phyloP scores from a whole-genome alignment of 2,797 vertebrate genomes.

The Neosalanx taihuensis region DNA sequence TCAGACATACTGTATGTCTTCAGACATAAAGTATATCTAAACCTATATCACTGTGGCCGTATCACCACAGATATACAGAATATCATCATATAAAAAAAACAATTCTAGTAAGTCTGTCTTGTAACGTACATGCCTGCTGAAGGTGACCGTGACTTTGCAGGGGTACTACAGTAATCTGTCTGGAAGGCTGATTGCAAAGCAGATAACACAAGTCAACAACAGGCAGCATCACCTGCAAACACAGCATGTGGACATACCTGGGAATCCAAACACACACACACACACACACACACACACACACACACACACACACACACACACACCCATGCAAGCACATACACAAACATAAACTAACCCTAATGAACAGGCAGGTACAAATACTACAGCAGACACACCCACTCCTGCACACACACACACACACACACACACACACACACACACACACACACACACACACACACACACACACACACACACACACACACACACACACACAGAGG shows the following conservation, averaged over 20 bases:
- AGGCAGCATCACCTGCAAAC: background rate
- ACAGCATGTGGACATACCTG: background rate
- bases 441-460: background rate
- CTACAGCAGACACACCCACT: background rate
- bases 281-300: background rate
- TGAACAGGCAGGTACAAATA: background rate
- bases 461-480: background rate
- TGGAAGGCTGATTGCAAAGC: background rate
- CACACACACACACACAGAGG: slow-evolving; percentile 2
- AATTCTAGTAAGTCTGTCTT: too few relatives aligned
- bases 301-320: background rate
- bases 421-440: background rate
- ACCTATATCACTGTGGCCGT: too few relatives aligned
- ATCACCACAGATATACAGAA: too few relatives aligned
- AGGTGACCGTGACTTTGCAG: background rate
- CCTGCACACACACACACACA: background rate
- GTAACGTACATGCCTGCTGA: background rate
- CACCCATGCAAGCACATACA: background rate
- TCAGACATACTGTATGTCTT: too few relatives aligned
- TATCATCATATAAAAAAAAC: too few relatives aligned
- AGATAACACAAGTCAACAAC: background rate
- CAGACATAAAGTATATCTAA: too few relatives aligned
- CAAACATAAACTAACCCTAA: background rate
- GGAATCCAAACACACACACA: background rate
- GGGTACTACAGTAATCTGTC: background rate